Evolutionary conservation across 2,113 vertebrate genomes (phyloP).

Genomic region (Tragulus kanchil): DNA sequence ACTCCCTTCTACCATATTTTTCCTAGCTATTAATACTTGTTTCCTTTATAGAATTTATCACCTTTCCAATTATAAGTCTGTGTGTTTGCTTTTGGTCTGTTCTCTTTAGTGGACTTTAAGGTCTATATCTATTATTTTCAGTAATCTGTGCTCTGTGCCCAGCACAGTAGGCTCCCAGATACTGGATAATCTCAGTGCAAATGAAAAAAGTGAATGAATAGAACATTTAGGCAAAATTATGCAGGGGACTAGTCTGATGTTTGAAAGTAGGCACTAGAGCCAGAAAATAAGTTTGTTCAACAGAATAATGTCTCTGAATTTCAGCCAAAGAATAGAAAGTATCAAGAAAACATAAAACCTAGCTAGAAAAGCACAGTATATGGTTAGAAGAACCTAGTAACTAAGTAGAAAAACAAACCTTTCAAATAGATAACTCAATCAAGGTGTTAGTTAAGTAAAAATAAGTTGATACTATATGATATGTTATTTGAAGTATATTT

Average conservation of each 20-base stretch:
- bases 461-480: background rate
- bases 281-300: background rate
- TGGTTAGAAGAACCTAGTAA: background rate
- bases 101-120: background rate
- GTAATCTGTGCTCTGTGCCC: background rate
- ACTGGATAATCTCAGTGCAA: background rate
- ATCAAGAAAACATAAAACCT: background rate
- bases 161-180: background rate
- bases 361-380: background rate
- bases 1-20: background rate
- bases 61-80: background rate
- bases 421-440: background rate
- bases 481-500: slow-evolving; percentile 18
- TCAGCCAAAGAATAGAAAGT: background rate
- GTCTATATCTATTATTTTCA: background rate
- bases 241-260: background rate
- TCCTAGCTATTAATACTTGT: background rate
- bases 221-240: background rate
- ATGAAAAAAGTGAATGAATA: background rate
- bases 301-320: background rate
- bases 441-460: background rate
- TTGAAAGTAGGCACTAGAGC: background rate
- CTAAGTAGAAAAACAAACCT: background rate
- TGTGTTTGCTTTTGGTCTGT: background rate
- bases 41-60: background rate